Conservation (phyloP, 2,888 invertebrate species). For the Athetis lepigone region DNA sequence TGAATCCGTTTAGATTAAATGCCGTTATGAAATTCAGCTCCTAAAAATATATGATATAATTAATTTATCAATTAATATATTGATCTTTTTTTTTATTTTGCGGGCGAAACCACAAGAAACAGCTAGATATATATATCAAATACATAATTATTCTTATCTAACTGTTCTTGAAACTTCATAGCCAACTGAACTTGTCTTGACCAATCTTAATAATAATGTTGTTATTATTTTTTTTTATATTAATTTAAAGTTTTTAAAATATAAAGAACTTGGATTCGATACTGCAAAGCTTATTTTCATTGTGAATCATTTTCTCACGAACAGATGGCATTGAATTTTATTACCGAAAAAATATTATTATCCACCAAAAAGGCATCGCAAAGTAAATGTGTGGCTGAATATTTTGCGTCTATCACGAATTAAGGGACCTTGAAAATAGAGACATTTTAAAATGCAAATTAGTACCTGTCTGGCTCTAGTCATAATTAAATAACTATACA, state of each 20-base stretch:
- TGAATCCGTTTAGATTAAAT: too few relatives aligned
- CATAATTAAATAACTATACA: constrained; percentile 62
- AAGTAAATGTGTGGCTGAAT: constrained; percentile 48
- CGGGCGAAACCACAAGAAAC: too few relatives aligned
- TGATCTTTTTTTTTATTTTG: too few relatives aligned
- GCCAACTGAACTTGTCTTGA: constrained; percentile 1
- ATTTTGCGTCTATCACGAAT: constrained; percentile 59
- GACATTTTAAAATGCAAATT: constrained; percentile 75
- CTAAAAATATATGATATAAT: too few relatives aligned
- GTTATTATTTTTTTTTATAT: neutral
- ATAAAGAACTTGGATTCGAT: too few relatives aligned
- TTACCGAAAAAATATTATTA: constrained; percentile 16
- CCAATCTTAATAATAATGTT: neutral
- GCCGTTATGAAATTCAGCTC: too few relatives aligned
- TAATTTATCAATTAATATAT: too few relatives aligned
- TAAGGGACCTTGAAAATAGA: constrained; percentile 70
- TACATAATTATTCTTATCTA: neutral
- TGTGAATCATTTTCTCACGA: constrained; percentile 43
- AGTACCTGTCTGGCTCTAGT: constrained; percentile 67
- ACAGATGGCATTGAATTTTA: constrained; percentile 23
- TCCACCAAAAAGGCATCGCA: constrained; percentile 7
- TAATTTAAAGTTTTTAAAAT: neutral
- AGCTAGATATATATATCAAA: too few relatives aligned
- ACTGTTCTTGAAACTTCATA: neutral
- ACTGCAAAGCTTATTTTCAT: constrained; percentile 12